Percentiles rank a stretch among this genome's conserved stretches.
Conservation (phyloP, 2,888 invertebrate species). For the Embidobia sp. region DNA sequence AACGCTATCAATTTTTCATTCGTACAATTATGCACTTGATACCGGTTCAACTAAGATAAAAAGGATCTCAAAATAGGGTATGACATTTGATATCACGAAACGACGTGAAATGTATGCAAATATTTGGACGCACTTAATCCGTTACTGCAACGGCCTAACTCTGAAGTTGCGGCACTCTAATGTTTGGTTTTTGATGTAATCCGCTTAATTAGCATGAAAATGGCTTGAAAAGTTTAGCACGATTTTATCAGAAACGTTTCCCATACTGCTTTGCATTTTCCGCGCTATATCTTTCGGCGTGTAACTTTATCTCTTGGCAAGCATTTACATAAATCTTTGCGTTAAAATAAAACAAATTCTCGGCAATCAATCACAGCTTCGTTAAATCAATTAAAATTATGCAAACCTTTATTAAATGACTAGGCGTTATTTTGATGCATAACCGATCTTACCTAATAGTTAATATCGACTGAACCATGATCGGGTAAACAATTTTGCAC, state of each 20-base stretch:
- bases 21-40: conserved; percentile 7
- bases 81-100: conserved; percentile 35
- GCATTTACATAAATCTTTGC: background rate
- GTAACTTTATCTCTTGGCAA: background rate
- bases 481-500: conserved; percentile 6
- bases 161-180: background rate
- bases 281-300: background rate
- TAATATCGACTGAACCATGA: background rate
- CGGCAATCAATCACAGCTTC: background rate
- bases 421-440: background rate
- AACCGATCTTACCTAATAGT: conserved; percentile 3
- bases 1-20: conserved; percentile 17
- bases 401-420: conserved; percentile 13
- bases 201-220: too few relatives aligned
- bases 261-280: background rate
- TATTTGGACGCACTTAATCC: conserved; percentile 3
- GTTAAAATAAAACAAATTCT: background rate
- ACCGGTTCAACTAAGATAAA: conserved; percentile 36
- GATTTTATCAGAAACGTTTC: background rate
- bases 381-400: conserved; percentile 25
- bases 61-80: conserved; percentile 17
- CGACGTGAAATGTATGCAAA: conserved; percentile 19
- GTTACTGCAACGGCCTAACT: background rate
- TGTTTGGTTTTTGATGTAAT: too few relatives aligned
- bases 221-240: too few relatives aligned